These are phyloP conservation scores for Idaea biselata DNA, from an alignment of 2,888 invertebrate species.

Conservation along the genomic window DNA sequence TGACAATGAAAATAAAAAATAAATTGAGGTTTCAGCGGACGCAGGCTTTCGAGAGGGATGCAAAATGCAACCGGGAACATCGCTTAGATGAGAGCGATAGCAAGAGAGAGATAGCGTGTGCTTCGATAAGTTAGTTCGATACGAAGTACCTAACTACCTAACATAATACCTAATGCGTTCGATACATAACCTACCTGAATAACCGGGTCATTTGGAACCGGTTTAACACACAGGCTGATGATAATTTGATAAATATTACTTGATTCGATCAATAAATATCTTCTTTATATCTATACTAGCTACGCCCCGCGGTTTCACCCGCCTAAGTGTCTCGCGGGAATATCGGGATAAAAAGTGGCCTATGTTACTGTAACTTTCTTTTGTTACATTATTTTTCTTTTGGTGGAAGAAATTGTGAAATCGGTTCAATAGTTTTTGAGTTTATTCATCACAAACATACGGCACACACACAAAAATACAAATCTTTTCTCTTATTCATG, in stretches of 20 bases:
- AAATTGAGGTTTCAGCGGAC: background rate
- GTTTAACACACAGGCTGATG: constrained; percentile 24
- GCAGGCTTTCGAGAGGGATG: too few relatives aligned
- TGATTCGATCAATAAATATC: background rate
- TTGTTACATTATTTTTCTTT: too few relatives aligned
- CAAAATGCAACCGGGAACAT: background rate
- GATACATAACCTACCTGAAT: constrained; percentile 22
- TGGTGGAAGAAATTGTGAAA: too few relatives aligned
- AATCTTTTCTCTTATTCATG: too few relatives aligned
- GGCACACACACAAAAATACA: too few relatives aligned
- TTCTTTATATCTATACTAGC: background rate
- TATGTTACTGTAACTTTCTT: too few relatives aligned
- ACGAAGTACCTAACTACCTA: constrained; percentile 18
- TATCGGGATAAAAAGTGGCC: background rate
- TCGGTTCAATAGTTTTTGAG: too few relatives aligned
- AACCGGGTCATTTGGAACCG: constrained; percentile 36
- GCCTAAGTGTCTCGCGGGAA: background rate
- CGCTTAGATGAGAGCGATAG: background rate
- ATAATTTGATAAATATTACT: background rate
- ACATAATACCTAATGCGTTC: constrained; percentile 28
- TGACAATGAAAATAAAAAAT: too few relatives aligned
- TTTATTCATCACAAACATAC: too few relatives aligned
- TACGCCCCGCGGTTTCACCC: too few relatives aligned
- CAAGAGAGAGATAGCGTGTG: constrained; percentile 14
- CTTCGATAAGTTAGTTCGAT: constrained; percentile 34